Conservation (phyloP, 37 sponge, comb jelly and placozoan genomes). For the Corticium candelabrum region DNA sequence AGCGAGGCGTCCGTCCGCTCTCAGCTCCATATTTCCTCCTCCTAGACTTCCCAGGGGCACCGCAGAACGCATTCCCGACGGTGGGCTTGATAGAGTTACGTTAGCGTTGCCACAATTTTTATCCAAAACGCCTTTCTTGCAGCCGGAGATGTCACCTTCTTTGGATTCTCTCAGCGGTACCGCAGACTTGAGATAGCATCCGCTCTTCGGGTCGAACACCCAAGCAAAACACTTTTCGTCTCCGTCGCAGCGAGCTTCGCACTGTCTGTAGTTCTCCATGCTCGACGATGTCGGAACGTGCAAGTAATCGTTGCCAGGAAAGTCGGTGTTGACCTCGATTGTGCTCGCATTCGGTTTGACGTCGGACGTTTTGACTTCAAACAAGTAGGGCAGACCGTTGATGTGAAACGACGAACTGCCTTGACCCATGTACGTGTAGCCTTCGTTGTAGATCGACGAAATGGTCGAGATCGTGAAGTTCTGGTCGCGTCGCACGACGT, state of each 20-base stretch:
- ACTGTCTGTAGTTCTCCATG: not conserved
- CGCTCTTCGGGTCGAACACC: not conserved
- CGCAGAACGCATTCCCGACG: slow-evolving; percentile 8
- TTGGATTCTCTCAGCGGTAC: not conserved
- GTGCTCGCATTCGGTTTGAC: not conserved
- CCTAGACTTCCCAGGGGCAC: slow-evolving; percentile 6
- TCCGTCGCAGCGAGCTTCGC: not conserved
- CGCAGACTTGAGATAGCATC: slow-evolving; percentile 6
- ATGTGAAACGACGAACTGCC: not conserved
- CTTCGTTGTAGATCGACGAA: slow-evolving; percentile 11
- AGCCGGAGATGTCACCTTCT: not conserved
- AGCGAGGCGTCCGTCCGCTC: slow-evolving; percentile 8
- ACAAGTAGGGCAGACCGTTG: not conserved
- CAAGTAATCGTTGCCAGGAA: slow-evolving; percentile 5
- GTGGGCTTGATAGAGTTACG: not conserved
- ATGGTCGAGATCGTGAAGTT: not conserved
- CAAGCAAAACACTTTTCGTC: not conserved
- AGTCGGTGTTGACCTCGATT: not conserved
- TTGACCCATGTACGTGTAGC: not conserved
- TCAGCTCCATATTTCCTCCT: slow-evolving; percentile 1
- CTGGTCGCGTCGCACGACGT: not conserved
- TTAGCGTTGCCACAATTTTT: not conserved
- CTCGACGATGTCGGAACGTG: not conserved
- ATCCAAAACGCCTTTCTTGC: not conserved
- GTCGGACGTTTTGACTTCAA: not conserved